Conservation (phyloP, 1,140 invertebrate genomes). For the Monochamus saltuarius region DNA sequence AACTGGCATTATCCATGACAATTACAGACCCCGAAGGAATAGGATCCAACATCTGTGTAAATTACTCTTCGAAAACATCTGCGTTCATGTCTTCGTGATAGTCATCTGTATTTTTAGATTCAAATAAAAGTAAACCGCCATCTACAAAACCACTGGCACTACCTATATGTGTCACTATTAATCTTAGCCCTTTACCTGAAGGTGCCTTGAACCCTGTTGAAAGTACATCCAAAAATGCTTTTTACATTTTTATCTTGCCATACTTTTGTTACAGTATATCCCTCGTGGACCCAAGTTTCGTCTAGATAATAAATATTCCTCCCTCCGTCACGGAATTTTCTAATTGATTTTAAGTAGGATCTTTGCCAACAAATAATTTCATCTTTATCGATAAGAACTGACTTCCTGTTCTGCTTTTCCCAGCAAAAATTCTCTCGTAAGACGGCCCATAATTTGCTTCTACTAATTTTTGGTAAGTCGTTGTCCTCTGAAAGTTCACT, state of each 20-base stretch:
- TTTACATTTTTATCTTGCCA: conserved; percentile 30
- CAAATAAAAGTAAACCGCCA: conserved; percentile 22
- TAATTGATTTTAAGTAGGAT: conserved; percentile 20
- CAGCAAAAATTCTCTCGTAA: conserved; percentile 22
- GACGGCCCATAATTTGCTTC: conserved; percentile 16
- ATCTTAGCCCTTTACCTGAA: conserved; percentile 29
- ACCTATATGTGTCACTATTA: conserved; percentile 32
- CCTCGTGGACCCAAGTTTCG: conserved; percentile 32
- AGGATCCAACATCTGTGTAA: conserved; percentile 15
- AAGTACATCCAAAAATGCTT: conserved; percentile 26
- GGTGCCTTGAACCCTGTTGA: conserved; percentile 29
- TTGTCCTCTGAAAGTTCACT: conserved; percentile 9
- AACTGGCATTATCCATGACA: conserved; percentile 36
- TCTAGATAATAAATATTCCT: conserved; percentile 30
- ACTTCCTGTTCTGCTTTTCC: background rate
- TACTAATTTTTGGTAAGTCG: background rate
- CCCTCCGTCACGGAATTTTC: conserved; percentile 20
- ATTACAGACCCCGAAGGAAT: conserved; percentile 33
- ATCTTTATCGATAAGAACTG: conserved; percentile 19
- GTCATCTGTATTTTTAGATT: conserved; percentile 25
- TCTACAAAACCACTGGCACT: conserved; percentile 25
- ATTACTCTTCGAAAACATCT: conserved; percentile 33
- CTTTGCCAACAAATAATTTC: conserved; percentile 22
- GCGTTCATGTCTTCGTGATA: conserved; percentile 30
- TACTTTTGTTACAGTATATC: conserved; percentile 30